phyloP scores from a whole-genome alignment of 2,113 vertebrate genomes.

The Rhabdornis inornatus region DNA sequence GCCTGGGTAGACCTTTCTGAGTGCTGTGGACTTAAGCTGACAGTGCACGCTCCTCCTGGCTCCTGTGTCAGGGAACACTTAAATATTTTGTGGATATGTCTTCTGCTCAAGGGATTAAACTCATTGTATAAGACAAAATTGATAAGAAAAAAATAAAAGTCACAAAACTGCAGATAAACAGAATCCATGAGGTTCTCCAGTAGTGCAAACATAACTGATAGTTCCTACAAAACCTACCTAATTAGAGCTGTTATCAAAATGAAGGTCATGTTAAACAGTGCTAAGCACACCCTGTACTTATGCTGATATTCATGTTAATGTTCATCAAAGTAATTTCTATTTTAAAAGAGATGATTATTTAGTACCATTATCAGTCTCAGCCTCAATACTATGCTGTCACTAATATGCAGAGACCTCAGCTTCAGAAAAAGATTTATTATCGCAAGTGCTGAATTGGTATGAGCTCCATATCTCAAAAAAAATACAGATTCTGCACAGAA shows the following conservation, averaged over 20 bases:
- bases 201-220: neutral
- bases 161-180: neutral
- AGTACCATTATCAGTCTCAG: slow-evolving; percentile 55
- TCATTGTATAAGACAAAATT: neutral
- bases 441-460: slow-evolving; percentile 21
- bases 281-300: slow-evolving; percentile 52
- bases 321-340: slow-evolving; percentile 67
- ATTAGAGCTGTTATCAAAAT: slow-evolving; percentile 56
- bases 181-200: neutral
- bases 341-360: slow-evolving; percentile 63
- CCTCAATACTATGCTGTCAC: slow-evolving; percentile 36
- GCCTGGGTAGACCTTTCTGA: neutral
- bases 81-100: neutral
- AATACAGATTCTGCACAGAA: neutral
- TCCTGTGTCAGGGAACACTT: neutral
- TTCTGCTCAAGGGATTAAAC: neutral
- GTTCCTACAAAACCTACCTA: neutral
- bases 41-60: neutral
- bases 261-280: slow-evolving; percentile 63
- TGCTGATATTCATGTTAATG: slow-evolving; percentile 59
- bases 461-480: neutral
- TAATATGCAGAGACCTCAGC: slow-evolving; percentile 58
- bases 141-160: neutral
- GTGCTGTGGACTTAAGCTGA: neutral
- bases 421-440: slow-evolving; percentile 58